Conservation (phyloP, 2,113 vertebrate species). For the Desmodus rotundus region DNA sequence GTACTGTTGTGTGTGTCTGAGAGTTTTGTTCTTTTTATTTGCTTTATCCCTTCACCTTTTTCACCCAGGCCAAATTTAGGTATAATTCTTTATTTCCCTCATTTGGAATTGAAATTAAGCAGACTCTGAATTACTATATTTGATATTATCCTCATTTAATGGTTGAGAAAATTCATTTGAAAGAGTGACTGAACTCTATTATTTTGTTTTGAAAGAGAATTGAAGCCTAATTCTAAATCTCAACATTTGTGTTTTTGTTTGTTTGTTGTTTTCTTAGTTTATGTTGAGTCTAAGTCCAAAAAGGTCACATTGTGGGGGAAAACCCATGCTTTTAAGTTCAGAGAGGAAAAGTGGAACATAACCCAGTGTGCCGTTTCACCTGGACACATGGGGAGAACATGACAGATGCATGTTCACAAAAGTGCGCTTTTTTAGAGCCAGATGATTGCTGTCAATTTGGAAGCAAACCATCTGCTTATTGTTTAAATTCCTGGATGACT, state of each 20-base stretch:
- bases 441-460: conserved; percentile 60
- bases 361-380: background rate
- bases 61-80: background rate
- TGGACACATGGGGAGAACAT: conserved; percentile 43
- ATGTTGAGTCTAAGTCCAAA: conserved; percentile 10
- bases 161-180: conserved; percentile 4
- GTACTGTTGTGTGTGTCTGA: background rate
- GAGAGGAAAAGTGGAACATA: background rate
- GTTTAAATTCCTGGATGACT: conserved; percentile 69
- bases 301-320: background rate
- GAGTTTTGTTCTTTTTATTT: background rate
- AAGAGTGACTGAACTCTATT: background rate
- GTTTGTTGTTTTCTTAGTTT: conserved; percentile 3
- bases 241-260: background rate
- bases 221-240: background rate
- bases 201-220: conserved; percentile 9
- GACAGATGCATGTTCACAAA: conserved; percentile 49
- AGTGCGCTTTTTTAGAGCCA: conserved; percentile 45
- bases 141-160: background rate
- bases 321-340: conserved; percentile 22
- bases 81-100: background rate
- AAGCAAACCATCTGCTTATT: conserved; percentile 75
- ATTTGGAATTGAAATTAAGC: background rate
- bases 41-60: background rate
- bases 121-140: background rate